Base-by-base conservation (phyloP, 1,140 invertebrate genomes). In the Lethocerus indicus region DNA sequence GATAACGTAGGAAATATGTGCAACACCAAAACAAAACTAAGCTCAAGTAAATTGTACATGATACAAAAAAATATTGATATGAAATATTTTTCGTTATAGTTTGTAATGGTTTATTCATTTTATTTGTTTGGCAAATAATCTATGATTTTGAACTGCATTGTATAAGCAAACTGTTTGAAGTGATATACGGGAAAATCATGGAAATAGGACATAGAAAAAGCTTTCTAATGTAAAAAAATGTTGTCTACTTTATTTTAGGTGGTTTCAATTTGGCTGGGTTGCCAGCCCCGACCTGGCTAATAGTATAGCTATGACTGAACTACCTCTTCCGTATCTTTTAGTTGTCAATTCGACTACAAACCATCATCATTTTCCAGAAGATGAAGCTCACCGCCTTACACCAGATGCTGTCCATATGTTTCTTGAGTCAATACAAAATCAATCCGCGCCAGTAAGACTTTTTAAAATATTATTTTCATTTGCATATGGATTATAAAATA, bases 201-300 rank as follows among this genome's bases (percentile, higher is more conserved):
- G n/a, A n/a, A n/a, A n/a, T n/a, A n/a, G n/a, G n/a, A n/a, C n/a
- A n/a, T n/a, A n/a, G n/a, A n/a, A n/a, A n/a, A n/a, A n/a, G n/a
- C n/a, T n/a, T n/a, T n/a, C n/a, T n/a, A n/a, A n/a, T n/a, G n/a
- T n/a, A n/a, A n/a, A n/a, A n/a, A n/a, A 32, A 32, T 32, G 29
- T 32, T 9, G 29, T 32, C 16, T 12, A 16, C 12, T 46, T 27
- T 51, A 49, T 53, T 58, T 52, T 63, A 72, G 72, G 39, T 63
- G 77, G 59, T 92, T 93, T 63, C 86, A 93, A 63, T 95, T 95
- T 72, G 89, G 89, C 25, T 95, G 89, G 89, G 61, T 71, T 36
- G 86, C 84, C 0, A 81, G 72, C 57, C 80, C 84, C 16, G 81
- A 87, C 27, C 64, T 95, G 56, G 86, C 87, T 5, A 93, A 92